Percentiles rank a stretch among this genome's conserved stretches.
These are phyloP conservation scores for Knipowitschia caucasica DNA, from an alignment of 2,797 vertebrate species.

Conservation along the genomic window DNA sequence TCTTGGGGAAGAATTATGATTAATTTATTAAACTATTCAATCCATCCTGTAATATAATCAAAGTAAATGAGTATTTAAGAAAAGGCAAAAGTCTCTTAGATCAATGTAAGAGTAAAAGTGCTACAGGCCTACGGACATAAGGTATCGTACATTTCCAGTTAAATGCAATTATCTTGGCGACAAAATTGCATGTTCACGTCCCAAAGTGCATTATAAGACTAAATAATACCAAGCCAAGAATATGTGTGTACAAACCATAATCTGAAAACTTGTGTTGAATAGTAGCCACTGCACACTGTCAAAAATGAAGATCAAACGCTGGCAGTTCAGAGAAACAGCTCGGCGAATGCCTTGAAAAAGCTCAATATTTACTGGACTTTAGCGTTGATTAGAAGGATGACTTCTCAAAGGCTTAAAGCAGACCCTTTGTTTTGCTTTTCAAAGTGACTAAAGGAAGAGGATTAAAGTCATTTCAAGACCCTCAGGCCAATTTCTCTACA, in stretches of 20 bases:
- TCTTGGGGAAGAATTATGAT: too few relatives aligned
- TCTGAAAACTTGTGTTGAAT: conserved; percentile 29
- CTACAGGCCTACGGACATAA: too few relatives aligned
- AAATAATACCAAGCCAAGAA: neutral
- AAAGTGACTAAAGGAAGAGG: conserved; percentile 53
- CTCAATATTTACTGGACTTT: conserved; percentile 51
- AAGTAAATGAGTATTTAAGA: too few relatives aligned
- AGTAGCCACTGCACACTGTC: conserved; percentile 20
- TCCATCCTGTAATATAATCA: too few relatives aligned
- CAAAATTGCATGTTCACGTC: neutral
- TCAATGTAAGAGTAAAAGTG: too few relatives aligned
- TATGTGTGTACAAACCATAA: too few relatives aligned
- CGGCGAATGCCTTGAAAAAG: conserved; percentile 45
- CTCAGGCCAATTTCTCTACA: conserved; percentile 46
- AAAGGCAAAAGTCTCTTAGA: too few relatives aligned
- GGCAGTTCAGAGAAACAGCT: conserved; percentile 23
- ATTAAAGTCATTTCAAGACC: conserved; percentile 58
- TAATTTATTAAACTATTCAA: too few relatives aligned
- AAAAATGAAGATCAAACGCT: conserved; percentile 40
- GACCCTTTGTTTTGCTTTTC: conserved; percentile 61
- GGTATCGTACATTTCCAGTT: too few relatives aligned
- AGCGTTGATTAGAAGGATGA: conserved; percentile 56
- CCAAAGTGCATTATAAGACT: neutral
- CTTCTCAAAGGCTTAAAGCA: conserved; percentile 60
- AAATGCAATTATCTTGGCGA: too few relatives aligned